phyloP scores from a whole-genome alignment of 2,888 invertebrate genomes.

The Morpho deidamia region DNA sequence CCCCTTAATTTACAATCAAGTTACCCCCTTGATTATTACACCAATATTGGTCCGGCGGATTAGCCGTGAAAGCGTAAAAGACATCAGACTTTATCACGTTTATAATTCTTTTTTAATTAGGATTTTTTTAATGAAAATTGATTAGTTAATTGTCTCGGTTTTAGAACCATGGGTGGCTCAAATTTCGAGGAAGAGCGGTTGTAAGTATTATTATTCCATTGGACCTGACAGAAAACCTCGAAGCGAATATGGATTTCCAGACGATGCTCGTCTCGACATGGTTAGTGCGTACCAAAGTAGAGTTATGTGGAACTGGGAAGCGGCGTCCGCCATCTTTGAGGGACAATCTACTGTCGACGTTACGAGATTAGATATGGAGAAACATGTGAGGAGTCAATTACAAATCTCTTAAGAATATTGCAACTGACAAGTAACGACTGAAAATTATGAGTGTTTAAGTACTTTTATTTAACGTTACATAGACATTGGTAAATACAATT shows the following conservation, averaged over 20 bases:
- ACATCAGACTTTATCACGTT: too few relatives aligned
- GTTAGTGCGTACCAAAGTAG: conserved; percentile 42
- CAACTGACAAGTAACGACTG: neutral
- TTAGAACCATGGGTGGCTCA: conserved; percentile 67
- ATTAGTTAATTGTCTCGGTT: too few relatives aligned
- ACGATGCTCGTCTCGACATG: conserved; percentile 54
- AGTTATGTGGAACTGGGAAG: conserved; percentile 64
- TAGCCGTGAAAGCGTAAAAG: too few relatives aligned
- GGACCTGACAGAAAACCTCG: conserved; percentile 43
- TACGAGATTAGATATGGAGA: conserved; percentile 49
- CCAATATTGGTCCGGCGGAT: too few relatives aligned
- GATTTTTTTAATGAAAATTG: too few relatives aligned
- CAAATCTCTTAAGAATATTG: conserved; percentile 21
- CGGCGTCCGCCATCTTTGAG: conserved; percentile 50
- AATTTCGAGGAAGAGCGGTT: conserved; percentile 55
- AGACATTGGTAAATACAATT: conserved; percentile 1
- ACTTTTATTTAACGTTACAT: neutral
- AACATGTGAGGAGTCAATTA: conserved; percentile 39
- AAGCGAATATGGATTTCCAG: conserved; percentile 53
- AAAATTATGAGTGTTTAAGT: neutral
- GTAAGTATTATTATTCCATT: conserved; percentile 56
- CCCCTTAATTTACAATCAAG: too few relatives aligned
- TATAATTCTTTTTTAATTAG: too few relatives aligned
- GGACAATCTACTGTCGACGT: conserved; percentile 39
- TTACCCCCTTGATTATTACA: too few relatives aligned